Base-by-base conservation (phyloP, 2,888 invertebrate species). In the Abrostola triplasia region DNA sequence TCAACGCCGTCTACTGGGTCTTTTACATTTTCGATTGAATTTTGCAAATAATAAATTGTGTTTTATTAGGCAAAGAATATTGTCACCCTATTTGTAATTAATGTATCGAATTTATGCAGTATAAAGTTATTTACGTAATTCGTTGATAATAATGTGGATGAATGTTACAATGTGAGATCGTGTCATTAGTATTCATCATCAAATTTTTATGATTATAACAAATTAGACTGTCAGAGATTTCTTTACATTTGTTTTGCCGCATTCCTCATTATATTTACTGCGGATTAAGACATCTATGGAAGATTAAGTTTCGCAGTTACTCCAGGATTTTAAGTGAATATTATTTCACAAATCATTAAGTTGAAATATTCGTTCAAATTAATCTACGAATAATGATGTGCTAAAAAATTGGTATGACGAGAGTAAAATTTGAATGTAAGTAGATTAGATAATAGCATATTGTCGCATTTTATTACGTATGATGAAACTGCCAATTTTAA, bases 1-100 rank as follows among this genome's bases (percentile, higher is more conserved):
- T 99, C 95, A 99, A 99, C 90, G 97, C 97, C 47, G 97, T 98
- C 80, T 99, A 99, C 91, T 99, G 99, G 99, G 96, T 97, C 81
- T 99, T 99, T 92, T 98, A 98, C 89, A 96, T 98, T 83, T 95
- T 97, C 79, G 96, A 96, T 93, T 96, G 88, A 93, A 81, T 59
- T 56, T 48, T 55, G 36, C 11, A 57, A 37, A 44, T 13, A 44
- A 36, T 57, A 10, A 42, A 55, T 54, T 50, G 44, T 41, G 64
- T 73, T 69, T 38, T 69, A 65, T 42, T 51, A 54, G 59, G 59
- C 50, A 54, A 37, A 73, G 59, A 13, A 67, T 63, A 60, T 67
- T 73, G 64, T 68, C 63, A 64, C 59, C 58, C 49, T 70, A 75
- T 35, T 65, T 64, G 48, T 67, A 77, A 75, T 69, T 75, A 75